Base-by-base conservation (phyloP, 37 sponge, comb jelly and placozoan genomes). In the Corticium candelabrum region DNA sequence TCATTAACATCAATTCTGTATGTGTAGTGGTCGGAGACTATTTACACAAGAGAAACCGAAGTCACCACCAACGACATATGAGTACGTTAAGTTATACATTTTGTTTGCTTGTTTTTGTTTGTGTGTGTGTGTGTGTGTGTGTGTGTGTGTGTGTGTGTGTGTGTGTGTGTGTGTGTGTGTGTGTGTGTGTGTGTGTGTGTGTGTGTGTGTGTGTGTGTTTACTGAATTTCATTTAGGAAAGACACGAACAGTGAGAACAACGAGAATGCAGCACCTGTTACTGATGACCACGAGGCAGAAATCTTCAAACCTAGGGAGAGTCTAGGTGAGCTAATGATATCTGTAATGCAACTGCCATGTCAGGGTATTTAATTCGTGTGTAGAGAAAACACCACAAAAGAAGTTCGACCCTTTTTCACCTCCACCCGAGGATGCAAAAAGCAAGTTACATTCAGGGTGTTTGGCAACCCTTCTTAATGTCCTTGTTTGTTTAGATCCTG, bases 41-140 rank as follows among this genome's bases (percentile, higher is more conserved):
- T 88, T 88, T 84, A 82, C 83, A 76, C 84, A 78, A 35, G 33
- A 83, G 37, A 37, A 79, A 37, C 78, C 77, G 39, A 79, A 74
- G 83, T 15, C 74, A 4, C 38, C 34, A 3, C 74, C 71, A 50
- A 11, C 62, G 62, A 27, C 62, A 21, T 21, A 11, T 21, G 62
- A 50, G 62, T 50, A 50, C 15, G 62, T 21, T 21, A 50, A 50
- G 21, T n/a, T n/a, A n/a, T n/a, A n/a, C n/a, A n/a, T n/a, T n/a
- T n/a, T n/a, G n/a, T n/a, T n/a, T n/a, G n/a, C n/a, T n/a, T n/a
- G n/a, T n/a, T n/a, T n/a, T n/a, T n/a, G n/a, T n/a, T n/a, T n/a
- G n/a, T n/a, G n/a, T n/a, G n/a, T n/a, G n/a, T n/a, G n/a, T n/a
- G n/a, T n/a, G n/a, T n/a, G n/a, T n/a, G 21, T 21, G 62, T 21